These are phyloP conservation scores for Fissipunctia ypsillon DNA, from an alignment of 2,888 invertebrate genomes.

Conservation along the genomic window DNA sequence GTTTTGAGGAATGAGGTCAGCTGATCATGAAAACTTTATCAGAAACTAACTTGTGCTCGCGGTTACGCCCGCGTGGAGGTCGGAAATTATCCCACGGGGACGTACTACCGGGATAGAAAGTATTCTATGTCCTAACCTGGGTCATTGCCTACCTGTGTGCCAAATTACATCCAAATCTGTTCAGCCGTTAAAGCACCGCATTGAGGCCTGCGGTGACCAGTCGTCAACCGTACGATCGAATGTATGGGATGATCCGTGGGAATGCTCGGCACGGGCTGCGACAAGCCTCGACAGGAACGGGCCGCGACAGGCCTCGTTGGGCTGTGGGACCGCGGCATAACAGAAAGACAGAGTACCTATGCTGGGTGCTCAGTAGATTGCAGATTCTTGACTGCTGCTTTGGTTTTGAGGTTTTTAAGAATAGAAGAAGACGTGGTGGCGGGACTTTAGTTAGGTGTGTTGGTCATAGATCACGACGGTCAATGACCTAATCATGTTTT, in stretches of 20 bases:
- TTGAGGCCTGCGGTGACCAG: too few relatives aligned
- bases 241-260: too few relatives aligned
- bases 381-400: background rate
- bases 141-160: too few relatives aligned
- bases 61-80: background rate
- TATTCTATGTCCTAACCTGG: background rate
- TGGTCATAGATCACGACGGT: background rate
- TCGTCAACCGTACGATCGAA: too few relatives aligned
- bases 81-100: background rate
- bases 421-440: background rate
- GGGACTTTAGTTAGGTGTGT: background rate
- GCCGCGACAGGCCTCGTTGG: too few relatives aligned
- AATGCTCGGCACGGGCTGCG: too few relatives aligned
- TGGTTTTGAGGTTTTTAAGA: background rate
- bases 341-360: too few relatives aligned
- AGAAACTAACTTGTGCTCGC: background rate
- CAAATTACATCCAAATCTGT: background rate
- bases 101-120: too few relatives aligned
- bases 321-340: too few relatives aligned
- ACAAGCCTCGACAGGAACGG: too few relatives aligned
- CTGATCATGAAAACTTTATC: constrained; percentile 16
- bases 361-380: too few relatives aligned
- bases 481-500: constrained; percentile 2
- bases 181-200: background rate
- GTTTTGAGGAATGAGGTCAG: constrained; percentile 50